A percentile compares a stretch with the other conserved stretches of the same genome.
phyloP scores from a whole-genome alignment of 1,140 invertebrate genomes.

The Anthonomus grandis region DNA sequence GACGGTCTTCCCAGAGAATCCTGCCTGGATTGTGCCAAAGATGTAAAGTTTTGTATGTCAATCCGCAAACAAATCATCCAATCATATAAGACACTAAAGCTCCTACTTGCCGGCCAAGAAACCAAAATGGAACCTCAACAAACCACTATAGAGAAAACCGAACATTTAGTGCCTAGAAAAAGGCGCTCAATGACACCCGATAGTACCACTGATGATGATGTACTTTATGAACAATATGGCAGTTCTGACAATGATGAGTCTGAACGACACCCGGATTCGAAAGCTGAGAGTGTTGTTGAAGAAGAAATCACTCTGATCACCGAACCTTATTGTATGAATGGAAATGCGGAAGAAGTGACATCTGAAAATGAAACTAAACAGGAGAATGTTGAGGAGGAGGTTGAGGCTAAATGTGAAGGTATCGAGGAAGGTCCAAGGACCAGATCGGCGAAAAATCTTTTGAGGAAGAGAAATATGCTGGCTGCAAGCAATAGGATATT shows the following conservation, averaged over 20 bases:
- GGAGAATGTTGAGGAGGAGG: not conserved
- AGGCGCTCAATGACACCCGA: conserved; percentile 1
- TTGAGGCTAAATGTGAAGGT: not conserved
- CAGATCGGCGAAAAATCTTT: conserved; percentile 9
- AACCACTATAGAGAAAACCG: not conserved
- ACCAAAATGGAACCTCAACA: not conserved
- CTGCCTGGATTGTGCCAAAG: conserved; percentile 31
- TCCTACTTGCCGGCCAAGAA: not conserved
- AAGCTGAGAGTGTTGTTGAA: not conserved
- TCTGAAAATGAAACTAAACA: too few species aligned
- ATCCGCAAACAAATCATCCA: conserved; percentile 25
- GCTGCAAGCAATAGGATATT: conserved; percentile 19
- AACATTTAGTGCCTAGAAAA: not conserved
- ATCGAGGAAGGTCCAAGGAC: not conserved
- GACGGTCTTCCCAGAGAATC: conserved; percentile 28
- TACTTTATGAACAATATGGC: not conserved
- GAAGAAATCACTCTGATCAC: conserved; percentile 14
- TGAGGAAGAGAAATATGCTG: conserved; percentile 16
- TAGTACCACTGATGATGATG: conserved; percentile 11
- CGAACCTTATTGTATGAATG: not conserved
- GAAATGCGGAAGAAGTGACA: not conserved
- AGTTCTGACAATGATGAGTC: not conserved
- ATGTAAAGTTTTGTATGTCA: conserved; percentile 28
- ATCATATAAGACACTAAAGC: conserved; percentile 15
- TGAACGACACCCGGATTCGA: not conserved